Evolutionary conservation across 64 coral and sea anemone genomes (phyloP), one percentile per base, ranked within the genome.

Genomic region (Cladopsammia gracilis): DNA sequence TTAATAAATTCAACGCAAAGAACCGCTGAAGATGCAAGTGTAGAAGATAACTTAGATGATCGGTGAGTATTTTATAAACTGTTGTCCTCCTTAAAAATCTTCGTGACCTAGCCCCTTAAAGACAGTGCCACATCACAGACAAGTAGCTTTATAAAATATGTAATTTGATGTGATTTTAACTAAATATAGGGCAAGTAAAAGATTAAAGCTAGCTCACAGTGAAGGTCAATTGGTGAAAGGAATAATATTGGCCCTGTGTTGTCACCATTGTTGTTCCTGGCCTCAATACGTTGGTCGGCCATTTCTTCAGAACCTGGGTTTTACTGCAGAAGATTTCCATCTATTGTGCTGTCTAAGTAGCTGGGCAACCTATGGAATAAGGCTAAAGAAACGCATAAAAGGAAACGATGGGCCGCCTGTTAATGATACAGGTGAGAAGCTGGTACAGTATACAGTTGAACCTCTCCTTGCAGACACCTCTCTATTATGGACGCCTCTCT

Each of bases 291-390:
- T 99, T 65, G 98, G 98, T 13, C 85, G 98, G n/a, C 79, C 87
- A 61, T 96, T 96, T 65, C 81, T 99, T 79, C 25, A 88, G 51
- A 53, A 79, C 60, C 78, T 96, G 9, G 98, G 98, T 24, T 88
- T 99, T 75, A 93, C 91, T 10, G 87, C 94, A 10, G 60, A 78
- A 62, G 87, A 96, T 7, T 99, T 99, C 65, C 94, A 99, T 68
- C 52, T 96, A 15, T 25, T 99, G 15, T 99, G 98, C 77, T 92
- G 95, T 64, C 81, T 99, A 19, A 96, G 91, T 60, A 96, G 98
- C 73, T 99, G 98, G 98, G 98, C 98, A 42, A 99, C 98, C 70
- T 99, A 94, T 99, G 98, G 98, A 42, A 92, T 93, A 34, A 89
- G 94, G 10, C 77, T 64, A 8, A 70, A 88, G 44, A 69, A 57